A percentile compares a stretch with the other conserved stretches of the same genome.
These are phyloP conservation scores for Octodon degus DNA, from an alignment of 2,113 vertebrate genomes.

Conservation along the genomic window DNA sequence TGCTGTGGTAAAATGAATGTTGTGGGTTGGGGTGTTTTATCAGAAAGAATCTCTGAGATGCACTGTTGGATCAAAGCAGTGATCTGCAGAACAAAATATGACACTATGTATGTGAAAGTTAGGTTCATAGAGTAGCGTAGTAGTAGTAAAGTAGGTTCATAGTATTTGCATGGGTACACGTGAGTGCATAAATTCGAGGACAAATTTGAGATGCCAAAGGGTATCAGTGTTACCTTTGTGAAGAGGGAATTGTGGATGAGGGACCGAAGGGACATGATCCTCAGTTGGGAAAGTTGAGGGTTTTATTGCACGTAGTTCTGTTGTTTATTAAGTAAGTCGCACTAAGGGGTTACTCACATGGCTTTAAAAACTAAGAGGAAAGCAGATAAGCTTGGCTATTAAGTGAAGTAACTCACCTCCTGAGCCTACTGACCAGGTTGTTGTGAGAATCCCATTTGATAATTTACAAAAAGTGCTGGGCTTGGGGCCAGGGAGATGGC, in stretches of 20 bases:
- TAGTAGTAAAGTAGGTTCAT: no score
- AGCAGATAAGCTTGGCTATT: background rate
- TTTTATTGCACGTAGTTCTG: background rate
- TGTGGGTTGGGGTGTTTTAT: background rate
- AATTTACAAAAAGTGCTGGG: background rate
- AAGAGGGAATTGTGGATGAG: background rate
- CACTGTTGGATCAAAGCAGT: background rate
- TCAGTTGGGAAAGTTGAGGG: background rate
- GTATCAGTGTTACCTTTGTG: background rate
- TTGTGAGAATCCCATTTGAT: background rate
- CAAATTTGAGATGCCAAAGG: background rate
- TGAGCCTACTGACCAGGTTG: background rate
- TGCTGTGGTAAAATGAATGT: background rate
- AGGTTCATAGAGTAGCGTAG: background rate
- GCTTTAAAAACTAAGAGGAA: conserved; percentile 9
- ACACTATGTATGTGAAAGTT: background rate
- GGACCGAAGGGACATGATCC: background rate
- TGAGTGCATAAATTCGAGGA: background rate
- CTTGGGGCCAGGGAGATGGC: no score
- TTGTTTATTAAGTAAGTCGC: background rate
- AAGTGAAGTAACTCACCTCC: background rate
- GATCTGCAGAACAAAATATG: background rate
- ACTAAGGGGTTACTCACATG: background rate
- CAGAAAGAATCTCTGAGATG: background rate
- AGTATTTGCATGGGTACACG: background rate